These are phyloP conservation scores for Penaeus indicus DNA, from an alignment of 1,140 invertebrate genomes.

Conservation along the genomic window DNA sequence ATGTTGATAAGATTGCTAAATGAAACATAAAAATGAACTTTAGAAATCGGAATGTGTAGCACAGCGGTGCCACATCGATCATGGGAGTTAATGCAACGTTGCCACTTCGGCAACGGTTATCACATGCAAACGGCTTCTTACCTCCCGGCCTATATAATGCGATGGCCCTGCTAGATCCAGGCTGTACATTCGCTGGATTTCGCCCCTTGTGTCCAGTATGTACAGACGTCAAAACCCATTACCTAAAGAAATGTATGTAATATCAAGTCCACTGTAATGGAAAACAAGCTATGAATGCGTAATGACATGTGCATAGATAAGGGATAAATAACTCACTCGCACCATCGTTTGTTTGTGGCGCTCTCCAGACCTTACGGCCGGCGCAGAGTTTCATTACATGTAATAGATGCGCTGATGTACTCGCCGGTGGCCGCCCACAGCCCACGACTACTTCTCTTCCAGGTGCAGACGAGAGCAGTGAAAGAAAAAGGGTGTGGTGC, in stretches of 20 bases:
- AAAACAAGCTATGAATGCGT: conserved; percentile 62
- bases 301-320: conserved; percentile 63
- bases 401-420: conserved; percentile 48
- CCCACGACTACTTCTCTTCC: neutral
- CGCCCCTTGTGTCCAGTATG: neutral
- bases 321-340: conserved; percentile 57
- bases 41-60: too few species aligned
- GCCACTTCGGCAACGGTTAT: too few species aligned
- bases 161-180: neutral
- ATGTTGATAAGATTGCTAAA: too few species aligned
- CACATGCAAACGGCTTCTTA: too few species aligned
- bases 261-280: conserved; percentile 60
- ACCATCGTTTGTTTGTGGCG: conserved; percentile 4
- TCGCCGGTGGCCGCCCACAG: neutral
- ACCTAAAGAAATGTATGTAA: conserved; percentile 61
- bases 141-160: neutral
- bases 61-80: too few species aligned
- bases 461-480: neutral
- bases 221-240: conserved; percentile 58
- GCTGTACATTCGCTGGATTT: neutral
- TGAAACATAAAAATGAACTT: too few species aligned
- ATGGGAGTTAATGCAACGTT: too few species aligned
- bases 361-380: conserved; percentile 43
- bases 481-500: neutral
- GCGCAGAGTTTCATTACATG: conserved; percentile 50